Conservation (phyloP, 2,797 vertebrate genomes). For the Characodon lateralis region DNA sequence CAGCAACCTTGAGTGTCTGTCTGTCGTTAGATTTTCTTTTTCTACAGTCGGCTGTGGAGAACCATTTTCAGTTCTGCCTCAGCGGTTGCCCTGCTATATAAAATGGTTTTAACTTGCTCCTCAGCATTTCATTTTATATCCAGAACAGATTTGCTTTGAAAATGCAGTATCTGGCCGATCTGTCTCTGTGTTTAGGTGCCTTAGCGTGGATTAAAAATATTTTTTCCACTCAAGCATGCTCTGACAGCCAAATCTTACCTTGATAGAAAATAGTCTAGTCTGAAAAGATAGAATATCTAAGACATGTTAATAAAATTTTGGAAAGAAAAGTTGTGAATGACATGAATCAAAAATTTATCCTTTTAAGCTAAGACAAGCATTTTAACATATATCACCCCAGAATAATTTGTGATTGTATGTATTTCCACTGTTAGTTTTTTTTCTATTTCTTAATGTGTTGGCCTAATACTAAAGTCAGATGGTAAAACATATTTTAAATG, state of each 20-base stretch:
- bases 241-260: slow-evolving; percentile 38
- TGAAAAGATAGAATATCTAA: slow-evolving; percentile 4
- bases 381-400: background rate
- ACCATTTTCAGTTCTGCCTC: slow-evolving; percentile 70
- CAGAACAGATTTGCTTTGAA: slow-evolving; percentile 72
- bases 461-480: slow-evolving; percentile 69
- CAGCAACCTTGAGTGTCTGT: slow-evolving; percentile 61
- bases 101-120: slow-evolving; percentile 76
- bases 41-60: slow-evolving; percentile 68
- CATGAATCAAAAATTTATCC: background rate
- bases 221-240: slow-evolving; percentile 32
- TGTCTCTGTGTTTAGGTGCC: slow-evolving; percentile 61
- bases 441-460: slow-evolving; percentile 8
- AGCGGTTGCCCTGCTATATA: slow-evolving; percentile 75
- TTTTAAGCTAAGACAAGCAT: background rate
- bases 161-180: slow-evolving; percentile 59
- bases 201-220: slow-evolving; percentile 55
- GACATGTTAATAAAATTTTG: slow-evolving; percentile 7
- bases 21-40: slow-evolving; percentile 63
- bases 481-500: slow-evolving; percentile 79
- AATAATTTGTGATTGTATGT: background rate
- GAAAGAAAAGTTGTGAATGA: slow-evolving; percentile 32
- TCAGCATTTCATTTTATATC: slow-evolving; percentile 78
- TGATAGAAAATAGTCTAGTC: slow-evolving; percentile 43
- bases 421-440: background rate